These are phyloP conservation scores for Eonycteris spelaea DNA, from an alignment of 2,113 vertebrate species.

Conservation along the genomic window DNA sequence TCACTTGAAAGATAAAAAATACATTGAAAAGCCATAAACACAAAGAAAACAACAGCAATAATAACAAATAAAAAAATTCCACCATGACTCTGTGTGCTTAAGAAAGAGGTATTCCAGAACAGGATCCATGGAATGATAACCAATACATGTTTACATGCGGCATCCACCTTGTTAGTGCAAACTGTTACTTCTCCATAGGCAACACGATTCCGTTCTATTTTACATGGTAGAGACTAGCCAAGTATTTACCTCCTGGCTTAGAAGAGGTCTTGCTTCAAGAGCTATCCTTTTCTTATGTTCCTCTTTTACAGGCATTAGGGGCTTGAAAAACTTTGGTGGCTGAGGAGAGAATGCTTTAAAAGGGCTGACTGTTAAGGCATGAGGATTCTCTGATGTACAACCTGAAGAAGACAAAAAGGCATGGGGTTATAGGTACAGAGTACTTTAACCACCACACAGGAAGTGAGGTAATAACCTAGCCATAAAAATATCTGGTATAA, in stretches of 20 bases:
- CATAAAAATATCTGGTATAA: not conserved
- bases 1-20: slow-evolving; percentile 12
- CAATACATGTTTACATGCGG: not conserved
- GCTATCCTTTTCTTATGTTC: slow-evolving; percentile 90
- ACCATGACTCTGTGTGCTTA: not conserved
- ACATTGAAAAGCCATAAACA: not conserved
- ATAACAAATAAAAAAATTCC: not conserved
- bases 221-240: not conserved
- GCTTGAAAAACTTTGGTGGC: slow-evolving; percentile 96
- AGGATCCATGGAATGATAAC: not conserved
- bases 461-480: not conserved
- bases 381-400: slow-evolving; percentile 85
- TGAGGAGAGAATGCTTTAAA: slow-evolving; percentile 96
- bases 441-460: not conserved
- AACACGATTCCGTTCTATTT: not conserved
- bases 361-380: slow-evolving; percentile 89
- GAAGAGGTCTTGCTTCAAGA: slow-evolving; percentile 92
- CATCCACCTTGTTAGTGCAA: not conserved
- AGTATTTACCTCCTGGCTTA: slow-evolving; percentile 92
- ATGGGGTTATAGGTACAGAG: not conserved
- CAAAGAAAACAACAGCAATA: not conserved
- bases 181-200: not conserved
- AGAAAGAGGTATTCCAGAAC: not conserved
- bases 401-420: slow-evolving; percentile 75
- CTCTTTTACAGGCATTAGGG: slow-evolving; percentile 95